Percentiles rank a stretch among this genome's conserved stretches.
phyloP scores from a whole-genome alignment of 2,888 invertebrate genomes.

The Drosophila rubida region DNA sequence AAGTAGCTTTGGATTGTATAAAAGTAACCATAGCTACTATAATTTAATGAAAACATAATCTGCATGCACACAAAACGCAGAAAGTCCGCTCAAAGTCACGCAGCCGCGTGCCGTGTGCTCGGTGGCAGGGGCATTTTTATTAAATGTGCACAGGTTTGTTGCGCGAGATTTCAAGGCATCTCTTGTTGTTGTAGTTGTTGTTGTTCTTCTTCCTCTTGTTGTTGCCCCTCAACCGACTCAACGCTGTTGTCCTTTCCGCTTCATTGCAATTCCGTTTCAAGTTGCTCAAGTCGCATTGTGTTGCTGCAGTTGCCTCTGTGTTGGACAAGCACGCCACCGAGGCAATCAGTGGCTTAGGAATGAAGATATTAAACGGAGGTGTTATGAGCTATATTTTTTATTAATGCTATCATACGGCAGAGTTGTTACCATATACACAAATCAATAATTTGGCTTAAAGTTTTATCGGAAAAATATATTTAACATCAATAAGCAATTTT shows the following conservation, averaged over 20 bases:
- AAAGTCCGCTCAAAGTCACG: constrained; percentile 15
- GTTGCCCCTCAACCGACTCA: constrained; percentile 15
- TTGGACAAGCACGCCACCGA: not conserved
- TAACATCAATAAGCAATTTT: too few relatives aligned
- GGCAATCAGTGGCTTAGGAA: not conserved
- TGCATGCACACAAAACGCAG: constrained; percentile 61
- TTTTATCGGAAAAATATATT: too few relatives aligned
- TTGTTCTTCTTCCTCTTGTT: not conserved
- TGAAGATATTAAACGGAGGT: not conserved
- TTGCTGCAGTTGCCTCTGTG: constrained; percentile 3
- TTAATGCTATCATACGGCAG: too few relatives aligned
- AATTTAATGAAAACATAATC: constrained; percentile 82
- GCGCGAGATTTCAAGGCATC: constrained; percentile 31
- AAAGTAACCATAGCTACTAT: constrained; percentile 80
- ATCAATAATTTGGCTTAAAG: too few relatives aligned
- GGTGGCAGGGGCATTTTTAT: constrained; percentile 35
- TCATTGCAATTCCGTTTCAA: constrained; percentile 40
- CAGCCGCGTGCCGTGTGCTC: not conserved
- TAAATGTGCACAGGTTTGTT: constrained; percentile 50
- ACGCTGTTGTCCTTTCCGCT: constrained; percentile 34
- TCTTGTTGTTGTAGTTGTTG: too few relatives aligned
- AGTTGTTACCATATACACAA: too few relatives aligned
- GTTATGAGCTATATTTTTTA: too few relatives aligned
- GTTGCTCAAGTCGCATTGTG: not conserved
- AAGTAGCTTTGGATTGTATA: constrained; percentile 77